Evolutionary conservation across 2,797 vertebrate genomes (phyloP), one percentile per base, ranked within the genome.

Genomic region (Euthynnus affinis): DNA sequence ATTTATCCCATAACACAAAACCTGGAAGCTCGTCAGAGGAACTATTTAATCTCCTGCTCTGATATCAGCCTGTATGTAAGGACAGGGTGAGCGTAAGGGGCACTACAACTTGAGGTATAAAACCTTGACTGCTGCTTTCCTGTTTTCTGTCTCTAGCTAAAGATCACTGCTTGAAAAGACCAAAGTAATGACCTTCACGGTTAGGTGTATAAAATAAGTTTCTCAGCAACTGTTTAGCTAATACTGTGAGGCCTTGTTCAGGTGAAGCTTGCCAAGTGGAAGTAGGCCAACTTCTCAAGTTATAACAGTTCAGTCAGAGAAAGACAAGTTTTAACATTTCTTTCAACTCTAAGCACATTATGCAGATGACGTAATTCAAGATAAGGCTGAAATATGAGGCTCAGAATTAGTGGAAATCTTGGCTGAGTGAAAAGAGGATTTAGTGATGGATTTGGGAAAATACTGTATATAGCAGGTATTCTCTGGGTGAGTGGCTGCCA

Each of bases 21-120:
- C 74, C 88, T 87, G 91, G 89, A 92, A 92, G 82, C 87, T 87
- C 20, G 83, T 90, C 88, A 89, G 80, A 86, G 90, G 87, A 93
- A 89, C 85, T 64, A 34, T 80, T 81, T 65, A 70, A 71, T 87
- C 85, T 87, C 64, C 81, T 22, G 63, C 66, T 85, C 78, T 58
- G 81, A 81, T 84, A 87, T 80, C 63, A 76, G 49, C 66, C 74
- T 82, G 74, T 62, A 82, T 79, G 51, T 63, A 73, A 71, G 80
- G 79, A 82, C 42, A 64, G 52, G 55, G 40, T 68, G 53, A 55
- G 77, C 56, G 77, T 55, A 72, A 74, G 23, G 51, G 44, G 42
- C 65, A 71, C 62, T 70, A 59, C 81, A 86, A 76, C 76, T 74
- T 74, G 62, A 34, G 9, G 59, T n/a, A 70, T 51, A 61, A 78